phyloP scores from a whole-genome alignment of 2,113 vertebrate genomes.

The Polyodon spathula region DNA sequence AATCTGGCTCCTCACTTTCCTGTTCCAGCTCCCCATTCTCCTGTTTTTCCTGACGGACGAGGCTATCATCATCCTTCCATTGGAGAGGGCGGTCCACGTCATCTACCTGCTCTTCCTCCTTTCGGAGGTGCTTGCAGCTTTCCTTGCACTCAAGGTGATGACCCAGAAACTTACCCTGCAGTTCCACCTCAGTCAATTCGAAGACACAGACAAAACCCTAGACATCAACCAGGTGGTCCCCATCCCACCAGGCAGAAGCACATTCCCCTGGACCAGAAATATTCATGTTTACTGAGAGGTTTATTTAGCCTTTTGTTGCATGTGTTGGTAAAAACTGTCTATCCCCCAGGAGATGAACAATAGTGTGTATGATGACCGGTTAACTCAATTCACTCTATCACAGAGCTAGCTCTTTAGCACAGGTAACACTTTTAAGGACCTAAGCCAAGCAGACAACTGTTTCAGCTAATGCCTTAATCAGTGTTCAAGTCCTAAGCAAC shows the following conservation, averaged over 20 bases:
- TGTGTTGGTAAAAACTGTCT: too few relatives aligned
- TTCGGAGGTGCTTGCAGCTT: conserved; percentile 46
- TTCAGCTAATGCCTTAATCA: too few relatives aligned
- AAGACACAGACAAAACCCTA: conserved; percentile 16
- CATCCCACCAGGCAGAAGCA: conserved; percentile 32
- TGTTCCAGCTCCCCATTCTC: conserved; percentile 71
- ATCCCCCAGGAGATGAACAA: too few relatives aligned
- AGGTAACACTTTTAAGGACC: too few relatives aligned
- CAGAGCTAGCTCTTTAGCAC: too few relatives aligned
- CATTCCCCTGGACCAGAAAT: conserved; percentile 27
- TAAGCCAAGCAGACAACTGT: too few relatives aligned
- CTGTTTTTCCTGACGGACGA: conserved; percentile 69
- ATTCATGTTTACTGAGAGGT: conserved; percentile 20
- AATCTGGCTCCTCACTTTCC: conserved; percentile 69
- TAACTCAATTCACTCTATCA: too few relatives aligned
- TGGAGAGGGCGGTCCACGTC: conserved; percentile 59
- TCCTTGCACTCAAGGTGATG: conserved; percentile 56
- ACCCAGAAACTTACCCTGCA: conserved; percentile 55
- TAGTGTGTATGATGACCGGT: too few relatives aligned
- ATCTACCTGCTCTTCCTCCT: conserved; percentile 59
- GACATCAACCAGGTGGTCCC: conserved; percentile 29
- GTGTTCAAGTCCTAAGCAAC: too few relatives aligned
- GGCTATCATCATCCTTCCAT: conserved; percentile 49
- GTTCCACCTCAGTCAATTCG: conserved; percentile 59
- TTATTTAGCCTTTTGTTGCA: too few relatives aligned